Conservation (phyloP, 2,113 vertebrate species). For the Prolemur simus region DNA sequence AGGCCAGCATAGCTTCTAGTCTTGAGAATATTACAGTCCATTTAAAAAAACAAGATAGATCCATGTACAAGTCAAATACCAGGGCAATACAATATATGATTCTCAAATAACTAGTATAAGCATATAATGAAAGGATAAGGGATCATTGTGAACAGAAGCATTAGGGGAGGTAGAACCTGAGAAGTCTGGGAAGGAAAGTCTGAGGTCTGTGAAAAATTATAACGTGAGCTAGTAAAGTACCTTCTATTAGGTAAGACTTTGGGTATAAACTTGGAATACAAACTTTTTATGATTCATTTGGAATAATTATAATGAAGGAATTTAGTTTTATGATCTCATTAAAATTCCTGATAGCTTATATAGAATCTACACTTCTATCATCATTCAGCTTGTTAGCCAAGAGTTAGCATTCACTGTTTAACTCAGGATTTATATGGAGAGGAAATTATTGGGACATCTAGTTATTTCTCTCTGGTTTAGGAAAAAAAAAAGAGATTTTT, state of each 20-base stretch:
- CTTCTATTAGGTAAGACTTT: constrained; percentile 21
- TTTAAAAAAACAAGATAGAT: neutral
- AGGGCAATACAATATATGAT: neutral
- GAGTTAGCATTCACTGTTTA: constrained; percentile 36
- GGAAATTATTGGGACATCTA: neutral
- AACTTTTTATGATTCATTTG: constrained; percentile 39
- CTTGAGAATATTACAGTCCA: neutral
- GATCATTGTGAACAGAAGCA: neutral
- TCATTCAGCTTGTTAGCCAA: constrained; percentile 44
- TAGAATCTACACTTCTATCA: neutral
- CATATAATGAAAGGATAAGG: neutral
- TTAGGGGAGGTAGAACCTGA: neutral
- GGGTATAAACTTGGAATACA: neutral
- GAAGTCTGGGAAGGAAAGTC: neutral
- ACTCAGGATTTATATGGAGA: constrained; percentile 40
- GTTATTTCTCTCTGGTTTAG: constrained; percentile 14
- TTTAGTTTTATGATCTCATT: constrained; percentile 56
- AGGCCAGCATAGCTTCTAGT: neutral
- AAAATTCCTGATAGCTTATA: constrained; percentile 42
- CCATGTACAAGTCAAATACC: neutral
- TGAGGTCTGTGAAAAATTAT: neutral
- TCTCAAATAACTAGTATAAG: neutral
- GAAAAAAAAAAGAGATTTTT: neutral
- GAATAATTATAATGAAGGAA: constrained; percentile 46
- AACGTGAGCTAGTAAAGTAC: neutral